A percentile compares a stretch with the other conserved stretches of the same genome.
These are phyloP conservation scores for Lethenteron reissneri DNA, from an alignment of 2,113 vertebrate species.

Conservation along the genomic window DNA sequence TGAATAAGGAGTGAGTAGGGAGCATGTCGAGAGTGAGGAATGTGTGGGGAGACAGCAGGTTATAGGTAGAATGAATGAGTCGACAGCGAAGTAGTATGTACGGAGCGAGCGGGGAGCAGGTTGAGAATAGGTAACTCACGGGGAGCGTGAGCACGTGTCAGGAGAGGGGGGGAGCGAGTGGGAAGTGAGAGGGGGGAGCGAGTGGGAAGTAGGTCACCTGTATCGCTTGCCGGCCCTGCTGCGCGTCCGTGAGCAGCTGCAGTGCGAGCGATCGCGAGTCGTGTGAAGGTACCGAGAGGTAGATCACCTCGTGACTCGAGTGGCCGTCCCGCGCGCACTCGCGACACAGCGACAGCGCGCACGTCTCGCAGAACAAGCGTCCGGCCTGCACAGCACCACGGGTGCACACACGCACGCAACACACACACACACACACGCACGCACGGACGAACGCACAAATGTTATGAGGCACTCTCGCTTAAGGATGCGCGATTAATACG, in stretches of 20 bases:
- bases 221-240: slow-evolving; percentile 84
- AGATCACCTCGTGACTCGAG: slow-evolving; percentile 70
- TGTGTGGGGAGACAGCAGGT: too few species aligned
- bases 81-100: too few species aligned
- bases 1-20: too few species aligned
- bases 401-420: neutral
- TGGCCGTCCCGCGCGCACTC: slow-evolving; percentile 80
- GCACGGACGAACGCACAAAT: neutral
- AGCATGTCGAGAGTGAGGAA: too few species aligned
- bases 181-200: too few species aligned
- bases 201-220: slow-evolving; percentile 30
- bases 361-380: slow-evolving; percentile 86
- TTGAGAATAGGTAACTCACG: too few species aligned
- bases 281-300: slow-evolving; percentile 86
- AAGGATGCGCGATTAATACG: too few species aligned
- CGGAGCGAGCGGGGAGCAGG: too few species aligned
- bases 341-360: slow-evolving; percentile 77
- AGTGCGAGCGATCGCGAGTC: slow-evolving; percentile 77
- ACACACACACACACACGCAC: slow-evolving; percentile 4
- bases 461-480: neutral
- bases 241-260: slow-evolving; percentile 74
- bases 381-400: slow-evolving; percentile 34
- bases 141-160: too few species aligned
- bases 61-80: too few species aligned
- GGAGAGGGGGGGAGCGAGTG: too few species aligned